Evolutionary conservation across 1,140 invertebrate species (phyloP).

Genomic region (Cylas formicarius): DNA sequence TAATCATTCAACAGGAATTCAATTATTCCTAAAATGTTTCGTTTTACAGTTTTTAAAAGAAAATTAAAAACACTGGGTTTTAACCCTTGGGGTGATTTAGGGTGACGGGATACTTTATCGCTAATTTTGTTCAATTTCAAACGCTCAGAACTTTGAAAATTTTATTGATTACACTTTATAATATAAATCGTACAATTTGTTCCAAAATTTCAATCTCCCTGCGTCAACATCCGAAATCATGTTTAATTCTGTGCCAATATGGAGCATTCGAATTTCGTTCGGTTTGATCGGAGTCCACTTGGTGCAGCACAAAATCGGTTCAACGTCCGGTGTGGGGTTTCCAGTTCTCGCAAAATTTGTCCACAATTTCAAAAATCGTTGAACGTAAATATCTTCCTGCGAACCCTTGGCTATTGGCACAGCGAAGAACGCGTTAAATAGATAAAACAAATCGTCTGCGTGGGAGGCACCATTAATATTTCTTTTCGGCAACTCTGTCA

Average conservation of each 20-base stretch:
- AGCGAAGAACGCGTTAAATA: slow-evolving; percentile 48
- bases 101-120: too few species aligned
- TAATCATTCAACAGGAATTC: too few species aligned
- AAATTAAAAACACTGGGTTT: too few species aligned
- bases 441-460: slow-evolving; percentile 56
- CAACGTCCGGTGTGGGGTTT: slow-evolving; percentile 42
- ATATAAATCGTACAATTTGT: slow-evolving; percentile 21
- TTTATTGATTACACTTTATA: slow-evolving; percentile 7
- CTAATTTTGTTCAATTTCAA: too few species aligned
- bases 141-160: slow-evolving; percentile 9
- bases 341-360: slow-evolving; percentile 49
- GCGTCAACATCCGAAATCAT: slow-evolving; percentile 19
- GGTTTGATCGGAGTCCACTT: slow-evolving; percentile 45
- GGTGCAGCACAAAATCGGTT: slow-evolving; percentile 32
- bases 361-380: slow-evolving; percentile 49
- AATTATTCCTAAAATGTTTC: too few species aligned
- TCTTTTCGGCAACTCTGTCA: too few species aligned
- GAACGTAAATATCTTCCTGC: slow-evolving; percentile 36
- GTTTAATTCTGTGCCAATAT: slow-evolving; percentile 30
- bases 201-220: slow-evolving; percentile 29
- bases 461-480: slow-evolving; percentile 40
- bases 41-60: too few species aligned
- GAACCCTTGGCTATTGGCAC: slow-evolving; percentile 34
- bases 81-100: too few species aligned
- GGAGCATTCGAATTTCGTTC: slow-evolving; percentile 41